Conservation (phyloP, 2,113 vertebrate species). For the Sturnus vulgaris region DNA sequence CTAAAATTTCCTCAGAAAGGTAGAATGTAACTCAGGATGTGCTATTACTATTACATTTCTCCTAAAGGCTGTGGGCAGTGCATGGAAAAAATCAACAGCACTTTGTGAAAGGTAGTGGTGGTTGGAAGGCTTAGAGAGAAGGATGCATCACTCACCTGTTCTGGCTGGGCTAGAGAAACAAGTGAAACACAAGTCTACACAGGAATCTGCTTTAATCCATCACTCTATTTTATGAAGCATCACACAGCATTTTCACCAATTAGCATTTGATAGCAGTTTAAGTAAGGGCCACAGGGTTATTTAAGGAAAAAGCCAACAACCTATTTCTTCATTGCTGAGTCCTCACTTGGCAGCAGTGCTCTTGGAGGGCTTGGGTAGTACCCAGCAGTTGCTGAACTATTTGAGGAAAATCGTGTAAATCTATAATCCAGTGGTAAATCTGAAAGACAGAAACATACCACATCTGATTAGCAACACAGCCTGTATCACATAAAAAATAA, state of each 20-base stretch:
- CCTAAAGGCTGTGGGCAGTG: neutral
- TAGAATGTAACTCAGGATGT: neutral
- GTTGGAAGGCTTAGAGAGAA: neutral
- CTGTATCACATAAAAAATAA: slow-evolving; percentile 25
- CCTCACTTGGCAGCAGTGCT: slow-evolving; percentile 76
- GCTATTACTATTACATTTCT: neutral
- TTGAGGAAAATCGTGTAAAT: slow-evolving; percentile 87
- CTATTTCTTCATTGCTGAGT: slow-evolving; percentile 61
- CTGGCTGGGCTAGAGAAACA: neutral
- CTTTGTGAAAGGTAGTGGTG: neutral
- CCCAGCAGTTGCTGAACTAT: slow-evolving; percentile 82
- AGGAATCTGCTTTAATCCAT: slow-evolving; percentile 41
- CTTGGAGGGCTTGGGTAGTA: slow-evolving; percentile 90
- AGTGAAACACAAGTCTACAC: slow-evolving; percentile 26
- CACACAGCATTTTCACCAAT: slow-evolving; percentile 42
- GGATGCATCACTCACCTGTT: neutral
- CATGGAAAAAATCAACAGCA: neutral
- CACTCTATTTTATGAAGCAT: slow-evolving; percentile 53
- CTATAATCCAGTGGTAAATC: slow-evolving; percentile 93
- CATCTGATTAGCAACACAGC: slow-evolving; percentile 49
- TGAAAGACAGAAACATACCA: slow-evolving; percentile 64
- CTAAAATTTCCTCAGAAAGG: neutral
- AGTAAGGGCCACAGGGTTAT: neutral
- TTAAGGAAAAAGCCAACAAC: neutral
- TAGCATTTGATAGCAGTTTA: slow-evolving; percentile 44